A percentile compares a stretch with the other conserved stretches of the same genome.
These are phyloP conservation scores for Halocaridina rubra DNA, from an alignment of 2,888 invertebrate genomes.

Conservation along the genomic window DNA sequence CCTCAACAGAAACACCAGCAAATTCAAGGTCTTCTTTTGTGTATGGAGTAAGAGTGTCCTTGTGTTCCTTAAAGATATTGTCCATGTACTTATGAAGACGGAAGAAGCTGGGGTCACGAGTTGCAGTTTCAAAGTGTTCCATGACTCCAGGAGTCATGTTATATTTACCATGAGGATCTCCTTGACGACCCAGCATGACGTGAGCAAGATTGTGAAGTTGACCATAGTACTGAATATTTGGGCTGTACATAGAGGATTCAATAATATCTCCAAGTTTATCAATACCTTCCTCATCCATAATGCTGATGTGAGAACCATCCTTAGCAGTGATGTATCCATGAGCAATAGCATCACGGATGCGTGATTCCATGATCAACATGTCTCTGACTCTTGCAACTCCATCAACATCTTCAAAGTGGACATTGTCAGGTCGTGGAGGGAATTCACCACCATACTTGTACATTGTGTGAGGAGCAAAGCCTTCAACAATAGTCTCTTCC, in stretches of 20 bases:
- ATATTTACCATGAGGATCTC: slow-evolving; percentile 68
- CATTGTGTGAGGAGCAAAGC: slow-evolving; percentile 75
- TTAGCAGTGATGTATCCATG: slow-evolving; percentile 70
- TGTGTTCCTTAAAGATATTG: slow-evolving; percentile 76
- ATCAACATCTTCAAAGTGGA: slow-evolving; percentile 65
- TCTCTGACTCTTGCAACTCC: slow-evolving; percentile 64
- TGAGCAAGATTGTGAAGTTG: slow-evolving; percentile 41
- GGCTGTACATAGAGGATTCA: slow-evolving; percentile 64
- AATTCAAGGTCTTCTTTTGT: slow-evolving; percentile 68
- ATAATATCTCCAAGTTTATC: slow-evolving; percentile 64
- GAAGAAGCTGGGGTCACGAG: background rate
- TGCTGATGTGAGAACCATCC: slow-evolving; percentile 52
- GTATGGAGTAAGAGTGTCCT: slow-evolving; percentile 75
- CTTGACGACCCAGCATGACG: slow-evolving; percentile 52
- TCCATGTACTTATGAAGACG: slow-evolving; percentile 49
- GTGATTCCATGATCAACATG: slow-evolving; percentile 70
- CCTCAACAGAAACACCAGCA: slow-evolving; percentile 48
- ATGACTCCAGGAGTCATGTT: slow-evolving; percentile 66
- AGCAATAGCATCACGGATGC: slow-evolving; percentile 74
- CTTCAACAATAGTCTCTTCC: slow-evolving; percentile 67
- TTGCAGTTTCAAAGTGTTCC: slow-evolving; percentile 75
- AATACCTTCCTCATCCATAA: slow-evolving; percentile 63
- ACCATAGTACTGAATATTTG: slow-evolving; percentile 64
- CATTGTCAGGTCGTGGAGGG: slow-evolving; percentile 65
- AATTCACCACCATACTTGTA: slow-evolving; percentile 75